Base-by-base conservation (phyloP, 1,140 invertebrate genomes). In the Lanistes nyassanus region DNA sequence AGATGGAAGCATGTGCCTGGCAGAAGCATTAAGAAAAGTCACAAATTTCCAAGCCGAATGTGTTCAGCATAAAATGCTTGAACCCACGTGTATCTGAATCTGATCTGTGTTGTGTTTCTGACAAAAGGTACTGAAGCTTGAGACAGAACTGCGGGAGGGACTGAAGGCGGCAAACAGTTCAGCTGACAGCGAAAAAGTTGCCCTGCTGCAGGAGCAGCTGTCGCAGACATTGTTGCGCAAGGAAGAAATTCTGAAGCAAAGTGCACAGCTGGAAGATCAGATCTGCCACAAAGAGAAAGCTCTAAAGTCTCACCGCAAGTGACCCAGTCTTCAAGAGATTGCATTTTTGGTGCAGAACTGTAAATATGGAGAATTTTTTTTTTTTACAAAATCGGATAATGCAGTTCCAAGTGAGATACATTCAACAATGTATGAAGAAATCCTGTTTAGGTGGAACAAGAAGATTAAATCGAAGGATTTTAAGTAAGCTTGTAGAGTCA, bases 221-320 rank as follows among this genome's bases (percentile, higher is more conserved):
- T 79, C 78, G 26, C 74, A 78, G 0, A 66, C 80, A 3, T 67
- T 82, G 5, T 19, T 80, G 42, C 77, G 78, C 23, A 84, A 84
- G 65, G 77, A 83, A 51, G 81, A 83, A 58, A 75, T 86, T 26
- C 55, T 86, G 36, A 83, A 81, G 67, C 68, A 80, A 75, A 79
- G 84, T 34, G 73, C 83, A 9, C 53, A 76, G 7, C 53, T 80
- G 3, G 85, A 86, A 42, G 76, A 81, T 21, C 81, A 85, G 47
- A 84, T 86, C 29, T 60, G 60, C 29, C 80, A 80, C 53, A 86
- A 86, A 76, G 83, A 86, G 65, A 83, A 84, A 55, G 82, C 83
- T 58, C 65, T 86, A 11, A 82, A 82, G 75, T 77, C 72, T 23
- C 69, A 29, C n/a, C 34, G 62, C 26, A 65, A 68, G 47, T 70